Percentiles rank a stretch among this genome's conserved stretches.
phyloP scores from a whole-genome alignment of 2,888 invertebrate species.

The Cyclophora albipunctata region DNA sequence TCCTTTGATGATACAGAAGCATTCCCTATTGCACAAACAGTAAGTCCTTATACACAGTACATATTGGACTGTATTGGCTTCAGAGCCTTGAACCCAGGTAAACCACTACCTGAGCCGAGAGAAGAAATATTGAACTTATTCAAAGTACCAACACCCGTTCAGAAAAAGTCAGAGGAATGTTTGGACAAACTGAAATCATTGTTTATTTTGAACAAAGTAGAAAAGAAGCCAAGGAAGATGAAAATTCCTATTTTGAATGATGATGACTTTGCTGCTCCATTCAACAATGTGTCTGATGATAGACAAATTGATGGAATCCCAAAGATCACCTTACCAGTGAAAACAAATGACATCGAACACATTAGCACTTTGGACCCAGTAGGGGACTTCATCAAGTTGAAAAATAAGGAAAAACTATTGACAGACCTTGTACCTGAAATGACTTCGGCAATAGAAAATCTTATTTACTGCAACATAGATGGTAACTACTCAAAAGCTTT shows the following conservation, averaged over 20 bases:
- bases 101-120: constrained; percentile 70
- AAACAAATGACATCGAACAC: constrained; percentile 25
- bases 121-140: constrained; percentile 65
- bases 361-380: constrained; percentile 78
- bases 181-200: constrained; percentile 61
- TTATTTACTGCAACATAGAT: constrained; percentile 53
- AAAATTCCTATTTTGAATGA: constrained; percentile 25
- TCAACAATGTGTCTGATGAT: constrained; percentile 14
- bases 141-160: constrained; percentile 65
- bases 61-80: constrained; percentile 74
- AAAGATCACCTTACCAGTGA: constrained; percentile 40
- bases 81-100: constrained; percentile 75
- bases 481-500: constrained; percentile 51
- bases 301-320: constrained; percentile 30
- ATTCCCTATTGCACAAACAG: constrained; percentile 66
- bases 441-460: constrained; percentile 52
- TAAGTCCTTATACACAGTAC: constrained; percentile 70
- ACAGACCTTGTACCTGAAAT: constrained; percentile 44
- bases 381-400: constrained; percentile 73
- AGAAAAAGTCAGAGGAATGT: constrained; percentile 58
- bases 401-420: constrained; percentile 45
- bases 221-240: constrained; percentile 40
- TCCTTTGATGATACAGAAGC: constrained; percentile 63
- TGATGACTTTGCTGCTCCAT: constrained; percentile 18
- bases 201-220: constrained; percentile 64